phyloP scores from a whole-genome alignment of 2,888 invertebrate species.

The Leucoptera coffeella region DNA sequence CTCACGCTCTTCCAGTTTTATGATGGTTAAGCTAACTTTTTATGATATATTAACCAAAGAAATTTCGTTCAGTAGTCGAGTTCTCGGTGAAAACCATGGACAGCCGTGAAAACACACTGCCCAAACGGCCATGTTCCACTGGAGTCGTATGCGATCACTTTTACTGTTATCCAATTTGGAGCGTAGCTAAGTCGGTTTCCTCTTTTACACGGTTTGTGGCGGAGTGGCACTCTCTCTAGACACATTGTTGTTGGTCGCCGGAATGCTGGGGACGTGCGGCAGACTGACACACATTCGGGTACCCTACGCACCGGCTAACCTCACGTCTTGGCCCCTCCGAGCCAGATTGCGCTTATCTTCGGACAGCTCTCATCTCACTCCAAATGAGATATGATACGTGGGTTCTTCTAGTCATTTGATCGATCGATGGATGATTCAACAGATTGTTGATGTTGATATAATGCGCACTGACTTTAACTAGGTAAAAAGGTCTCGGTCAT shows the following conservation, averaged over 20 bases:
- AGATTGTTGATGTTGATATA: too few relatives aligned
- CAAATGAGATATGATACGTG: constrained; percentile 28
- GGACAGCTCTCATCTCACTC: constrained; percentile 22
- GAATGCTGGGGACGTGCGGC: constrained; percentile 22
- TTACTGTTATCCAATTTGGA: constrained; percentile 52
- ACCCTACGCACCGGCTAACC: background rate
- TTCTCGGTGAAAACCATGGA: constrained; percentile 25
- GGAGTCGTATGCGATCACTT: constrained; percentile 47
- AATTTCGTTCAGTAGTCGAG: too few relatives aligned
- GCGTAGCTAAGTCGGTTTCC: constrained; percentile 39
- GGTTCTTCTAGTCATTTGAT: constrained; percentile 29
- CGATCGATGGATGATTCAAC: too few relatives aligned
- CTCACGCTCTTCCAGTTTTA: too few relatives aligned
- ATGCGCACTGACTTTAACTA: too few relatives aligned
- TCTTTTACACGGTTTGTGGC: constrained; percentile 48
- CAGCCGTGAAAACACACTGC: constrained; percentile 11
- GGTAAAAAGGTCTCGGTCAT: too few relatives aligned
- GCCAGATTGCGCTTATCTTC: too few relatives aligned
- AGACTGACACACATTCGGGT: constrained; percentile 37
- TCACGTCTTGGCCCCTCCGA: background rate
- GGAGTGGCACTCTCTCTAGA: constrained; percentile 15
- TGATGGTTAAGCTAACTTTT: too few relatives aligned
- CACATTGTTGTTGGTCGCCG: constrained; percentile 31
- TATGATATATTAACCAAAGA: too few relatives aligned
- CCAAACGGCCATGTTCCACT: constrained; percentile 29